A percentile compares a stretch with the other conserved stretches of the same genome.
Evolutionary conservation across 2,888 invertebrate genomes (phyloP).

Genomic region (Monochamus alternatus): DNA sequence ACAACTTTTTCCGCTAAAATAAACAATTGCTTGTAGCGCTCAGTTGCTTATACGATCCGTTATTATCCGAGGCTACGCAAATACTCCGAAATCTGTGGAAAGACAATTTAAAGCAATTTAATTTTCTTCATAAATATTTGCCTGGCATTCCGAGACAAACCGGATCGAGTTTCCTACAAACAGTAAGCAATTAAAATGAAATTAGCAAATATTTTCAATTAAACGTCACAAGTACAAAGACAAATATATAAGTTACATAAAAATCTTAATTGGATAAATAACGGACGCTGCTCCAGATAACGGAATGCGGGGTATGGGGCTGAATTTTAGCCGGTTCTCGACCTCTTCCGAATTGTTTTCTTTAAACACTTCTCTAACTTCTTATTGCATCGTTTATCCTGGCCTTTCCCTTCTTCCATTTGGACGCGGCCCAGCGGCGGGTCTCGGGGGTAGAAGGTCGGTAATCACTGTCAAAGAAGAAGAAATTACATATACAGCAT

Average conservation of each 20-base stretch:
- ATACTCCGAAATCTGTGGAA: conserved; percentile 23
- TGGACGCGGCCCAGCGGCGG: conserved; percentile 9
- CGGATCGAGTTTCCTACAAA: conserved; percentile 12
- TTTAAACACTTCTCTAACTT: conserved; percentile 63
- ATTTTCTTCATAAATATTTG: conserved; percentile 37
- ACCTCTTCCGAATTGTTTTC: conserved; percentile 59
- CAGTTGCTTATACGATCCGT: too few relatives aligned
- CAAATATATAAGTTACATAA: conserved; percentile 45
- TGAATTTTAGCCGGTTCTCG: conserved; percentile 59
- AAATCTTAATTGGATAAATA: conserved; percentile 46
- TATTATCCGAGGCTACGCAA: background rate
- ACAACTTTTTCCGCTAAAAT: too few relatives aligned
- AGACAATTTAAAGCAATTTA: conserved; percentile 26
- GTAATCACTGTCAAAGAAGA: too few relatives aligned
- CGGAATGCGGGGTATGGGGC: conserved; percentile 53
- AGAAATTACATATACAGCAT: too few relatives aligned
- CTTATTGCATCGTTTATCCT: conserved; percentile 52
- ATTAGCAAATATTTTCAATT: conserved; percentile 42
- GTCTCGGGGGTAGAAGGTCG: background rate
- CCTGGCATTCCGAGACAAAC: conserved; percentile 29
- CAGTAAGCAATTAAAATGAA: conserved; percentile 30
- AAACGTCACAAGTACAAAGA: conserved; percentile 40
- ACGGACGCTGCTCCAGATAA: conserved; percentile 37
- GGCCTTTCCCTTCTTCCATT: conserved; percentile 14
- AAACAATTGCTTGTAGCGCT: too few relatives aligned